Evolutionary conservation across 2,113 vertebrate genomes (phyloP).

Genomic region (Tenebrosternarchus preto): DNA sequence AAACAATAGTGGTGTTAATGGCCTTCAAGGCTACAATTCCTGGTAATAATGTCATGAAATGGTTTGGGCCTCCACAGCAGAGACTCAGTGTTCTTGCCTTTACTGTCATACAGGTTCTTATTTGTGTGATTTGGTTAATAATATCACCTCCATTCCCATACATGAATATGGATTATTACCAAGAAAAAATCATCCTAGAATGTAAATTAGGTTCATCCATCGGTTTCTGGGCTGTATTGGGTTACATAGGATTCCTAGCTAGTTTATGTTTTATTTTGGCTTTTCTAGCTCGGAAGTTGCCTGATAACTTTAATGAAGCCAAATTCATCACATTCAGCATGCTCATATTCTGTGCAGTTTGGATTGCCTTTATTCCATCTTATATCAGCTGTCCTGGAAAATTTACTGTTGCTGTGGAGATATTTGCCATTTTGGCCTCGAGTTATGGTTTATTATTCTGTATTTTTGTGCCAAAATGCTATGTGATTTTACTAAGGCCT

Average conservation of each 20-base stretch:
- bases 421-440: slow-evolving; percentile 76
- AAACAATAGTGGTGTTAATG: slow-evolving; percentile 76
- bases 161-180: slow-evolving; percentile 58
- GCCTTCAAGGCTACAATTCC: slow-evolving; percentile 75
- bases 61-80: slow-evolving; percentile 73
- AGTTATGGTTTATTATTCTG: slow-evolving; percentile 71
- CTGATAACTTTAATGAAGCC: slow-evolving; percentile 76
- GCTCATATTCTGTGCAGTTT: slow-evolving; percentile 76
- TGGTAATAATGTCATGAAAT: slow-evolving; percentile 73
- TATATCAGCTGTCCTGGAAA: slow-evolving; percentile 77
- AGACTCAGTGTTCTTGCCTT: slow-evolving; percentile 65
- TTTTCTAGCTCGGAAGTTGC: slow-evolving; percentile 72
- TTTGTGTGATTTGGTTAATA: slow-evolving; percentile 71
- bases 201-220: slow-evolving; percentile 66
- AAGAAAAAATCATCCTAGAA: slow-evolving; percentile 69
- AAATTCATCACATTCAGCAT: slow-evolving; percentile 79
- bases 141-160: slow-evolving; percentile 69
- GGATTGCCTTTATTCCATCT: slow-evolving; percentile 75
- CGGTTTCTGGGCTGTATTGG: slow-evolving; percentile 71
- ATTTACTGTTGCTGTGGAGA: slow-evolving; percentile 72
- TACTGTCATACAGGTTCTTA: slow-evolving; percentile 68
- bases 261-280: slow-evolving; percentile 70
- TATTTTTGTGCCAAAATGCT: slow-evolving; percentile 75
- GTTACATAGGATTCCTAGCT: slow-evolving; percentile 73
- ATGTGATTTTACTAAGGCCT: slow-evolving; percentile 69